Percentiles rank a stretch among this genome's conserved stretches.
Evolutionary conservation across 2,113 vertebrate genomes (phyloP).

Genomic region (Isurus oxyrinchus): DNA sequence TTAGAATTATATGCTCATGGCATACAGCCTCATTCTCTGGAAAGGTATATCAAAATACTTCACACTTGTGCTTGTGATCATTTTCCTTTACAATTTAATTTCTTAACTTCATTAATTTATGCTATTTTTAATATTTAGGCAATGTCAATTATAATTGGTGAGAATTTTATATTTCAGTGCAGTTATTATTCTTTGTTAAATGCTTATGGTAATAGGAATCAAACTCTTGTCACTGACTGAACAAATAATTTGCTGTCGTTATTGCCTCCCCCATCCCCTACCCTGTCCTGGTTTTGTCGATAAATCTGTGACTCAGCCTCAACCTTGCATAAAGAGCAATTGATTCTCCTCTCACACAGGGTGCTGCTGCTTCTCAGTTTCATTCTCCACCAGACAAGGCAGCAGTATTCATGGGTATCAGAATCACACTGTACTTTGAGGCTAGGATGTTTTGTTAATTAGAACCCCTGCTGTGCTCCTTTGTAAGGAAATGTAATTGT

Average conservation of each 20-base stretch:
- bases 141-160: not conserved
- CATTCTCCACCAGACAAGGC: not conserved
- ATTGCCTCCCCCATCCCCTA: not conserved
- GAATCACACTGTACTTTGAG: not conserved
- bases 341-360: not conserved
- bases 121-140: not conserved
- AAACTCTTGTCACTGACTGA: not conserved
- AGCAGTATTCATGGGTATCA: not conserved
- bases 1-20: not conserved
- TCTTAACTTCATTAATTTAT: not conserved
- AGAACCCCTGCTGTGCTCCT: not conserved
- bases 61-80: not conserved
- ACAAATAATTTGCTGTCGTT: not conserved
- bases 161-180: not conserved
- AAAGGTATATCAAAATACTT: not conserved
- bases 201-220: not conserved
- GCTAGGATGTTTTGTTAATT: not conserved
- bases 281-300: not conserved
- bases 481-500: constrained; percentile 3
- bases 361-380: not conserved
- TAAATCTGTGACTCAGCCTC: not conserved
- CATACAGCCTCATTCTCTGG: not conserved
- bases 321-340: not conserved
- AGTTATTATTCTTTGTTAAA: not conserved
- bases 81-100: not conserved